A percentile compares a stretch with the other conserved stretches of the same genome.
Evolutionary conservation across 2,797 vertebrate species (phyloP).

Genomic region (Coranthus polyacanthus): DNA sequence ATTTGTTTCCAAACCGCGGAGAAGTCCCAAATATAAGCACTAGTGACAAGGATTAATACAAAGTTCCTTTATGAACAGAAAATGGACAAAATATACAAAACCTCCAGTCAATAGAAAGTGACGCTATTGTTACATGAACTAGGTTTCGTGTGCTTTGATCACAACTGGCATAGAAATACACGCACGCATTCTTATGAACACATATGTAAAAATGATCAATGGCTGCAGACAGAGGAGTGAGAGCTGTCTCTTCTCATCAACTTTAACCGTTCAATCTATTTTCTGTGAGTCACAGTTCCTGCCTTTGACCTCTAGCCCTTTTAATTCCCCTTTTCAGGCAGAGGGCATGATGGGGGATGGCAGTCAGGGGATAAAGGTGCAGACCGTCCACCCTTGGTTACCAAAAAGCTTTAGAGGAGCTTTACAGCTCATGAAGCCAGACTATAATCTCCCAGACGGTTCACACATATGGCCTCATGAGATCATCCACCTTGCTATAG

Average conservation of each 20-base stretch:
- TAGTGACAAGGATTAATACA: not conserved
- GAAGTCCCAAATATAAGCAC: conserved; percentile 23
- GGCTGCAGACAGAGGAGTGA: too few species aligned
- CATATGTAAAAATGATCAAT: too few species aligned
- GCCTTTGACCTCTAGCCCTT: conserved; percentile 38
- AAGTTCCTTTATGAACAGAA: not conserved
- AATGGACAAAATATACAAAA: not conserved
- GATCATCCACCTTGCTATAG: conserved; percentile 60
- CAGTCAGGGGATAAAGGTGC: conserved; percentile 58
- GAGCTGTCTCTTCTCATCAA: too few species aligned
- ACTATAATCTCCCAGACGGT: conserved; percentile 81
- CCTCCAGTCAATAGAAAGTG: too few species aligned
- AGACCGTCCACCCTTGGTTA: conserved; percentile 58
- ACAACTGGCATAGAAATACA: too few species aligned
- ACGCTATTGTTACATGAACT: too few species aligned
- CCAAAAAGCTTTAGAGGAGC: conserved; percentile 75
- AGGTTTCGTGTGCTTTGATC: too few species aligned
- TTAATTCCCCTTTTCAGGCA: conserved; percentile 45
- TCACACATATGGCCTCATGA: conserved; percentile 76
- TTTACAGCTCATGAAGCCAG: conserved; percentile 69
- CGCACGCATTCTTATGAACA: too few species aligned
- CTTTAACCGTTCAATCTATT: not conserved
- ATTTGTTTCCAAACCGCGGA: conserved; percentile 25
- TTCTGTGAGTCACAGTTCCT: too few species aligned
- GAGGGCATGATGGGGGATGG: conserved; percentile 40